Evolutionary conservation across 2,888 invertebrate genomes (phyloP), one percentile per base, ranked within the genome.

Genomic region (Tridacna gigas): DNA sequence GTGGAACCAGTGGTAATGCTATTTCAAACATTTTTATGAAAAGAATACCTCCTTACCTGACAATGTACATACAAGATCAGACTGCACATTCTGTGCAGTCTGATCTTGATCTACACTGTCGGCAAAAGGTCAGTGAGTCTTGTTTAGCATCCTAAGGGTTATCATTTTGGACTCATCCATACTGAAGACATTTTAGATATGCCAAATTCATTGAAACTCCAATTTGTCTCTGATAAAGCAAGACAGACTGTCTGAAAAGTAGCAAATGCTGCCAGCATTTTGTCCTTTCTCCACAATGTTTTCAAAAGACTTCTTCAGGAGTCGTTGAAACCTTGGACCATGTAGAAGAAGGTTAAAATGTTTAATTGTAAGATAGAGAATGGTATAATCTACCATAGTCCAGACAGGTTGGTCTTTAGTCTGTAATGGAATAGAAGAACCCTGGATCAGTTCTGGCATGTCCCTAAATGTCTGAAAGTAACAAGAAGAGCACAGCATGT

Each of bases 401-500:
- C 60, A 74, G 12, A 12, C 3, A 26, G 28, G 74, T 26, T 26
- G 74, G 37, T 37, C 74, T 9, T 13, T 37, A n/a, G 37, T 47
- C 18, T 51, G 60, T 37, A 60, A 26, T 20, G 69, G 60, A 28
- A 77, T 47, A 22, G 77, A 45, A 12, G 20, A 63, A n/a, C 78
- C 73, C 20, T 78, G 71, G 9, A 78, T 56, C 13, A 71, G 22
- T 47, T 60, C 61, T 1, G 78, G 78, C 71, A 78, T 60, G 61
- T 61, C 71, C 45, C 71, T 45, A 11, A 78, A 26, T 13, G 22
- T 73, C 78, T 78, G 78, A 15, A 73, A 78, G 63, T 28, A 18
- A 74, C 20, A 48, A 0, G 2, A 71, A 71, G 37, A 37, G 37
- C 37, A 37, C 37, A 4, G 37, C 2, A 37, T 37, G 37, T 37